phyloP scores from a whole-genome alignment of 2,797 vertebrate genomes.

The Furcifer pardalis region DNA sequence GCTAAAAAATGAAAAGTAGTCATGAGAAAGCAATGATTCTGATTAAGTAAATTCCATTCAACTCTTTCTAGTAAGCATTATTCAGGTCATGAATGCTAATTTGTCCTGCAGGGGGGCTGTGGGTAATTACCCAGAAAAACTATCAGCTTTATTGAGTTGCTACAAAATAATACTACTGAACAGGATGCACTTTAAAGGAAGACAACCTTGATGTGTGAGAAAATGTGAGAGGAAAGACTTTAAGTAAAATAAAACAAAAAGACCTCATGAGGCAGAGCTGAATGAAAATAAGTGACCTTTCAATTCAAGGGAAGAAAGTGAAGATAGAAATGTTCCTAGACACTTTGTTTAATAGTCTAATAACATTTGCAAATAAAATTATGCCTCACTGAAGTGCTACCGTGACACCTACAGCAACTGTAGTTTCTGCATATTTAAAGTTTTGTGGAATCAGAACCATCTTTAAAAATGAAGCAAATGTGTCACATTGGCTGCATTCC shows the following conservation, averaged over 20 bases:
- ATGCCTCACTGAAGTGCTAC: constrained; percentile 72
- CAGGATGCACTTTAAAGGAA: constrained; percentile 70
- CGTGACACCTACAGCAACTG: constrained; percentile 74
- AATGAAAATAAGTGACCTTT: constrained; percentile 62
- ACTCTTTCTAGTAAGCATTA: constrained; percentile 84
- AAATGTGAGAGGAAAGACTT: constrained; percentile 46
- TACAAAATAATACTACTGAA: constrained; percentile 76
- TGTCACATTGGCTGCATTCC: constrained; percentile 77
- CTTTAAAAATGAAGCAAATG: constrained; percentile 77
- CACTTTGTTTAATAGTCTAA: constrained; percentile 69
- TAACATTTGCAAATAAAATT: constrained; percentile 75
- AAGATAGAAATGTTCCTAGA: constrained; percentile 39
- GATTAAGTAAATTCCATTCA: constrained; percentile 85
- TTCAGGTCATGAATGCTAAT: constrained; percentile 86
- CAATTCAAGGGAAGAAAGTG: constrained; percentile 46
- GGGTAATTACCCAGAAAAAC: constrained; percentile 84
- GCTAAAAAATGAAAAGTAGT: constrained; percentile 71
- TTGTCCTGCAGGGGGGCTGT: constrained; percentile 82
- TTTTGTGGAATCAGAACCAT: constrained; percentile 74
- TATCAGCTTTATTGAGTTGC: constrained; percentile 82
- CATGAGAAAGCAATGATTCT: constrained; percentile 78
- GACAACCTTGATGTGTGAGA: constrained; percentile 69
- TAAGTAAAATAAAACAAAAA: constrained; percentile 4
- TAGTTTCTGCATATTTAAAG: constrained; percentile 77
- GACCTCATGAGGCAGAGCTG: constrained; percentile 48